Conservation (phyloP, 2,888 invertebrate genomes). For the Prenolepis imparis region DNA sequence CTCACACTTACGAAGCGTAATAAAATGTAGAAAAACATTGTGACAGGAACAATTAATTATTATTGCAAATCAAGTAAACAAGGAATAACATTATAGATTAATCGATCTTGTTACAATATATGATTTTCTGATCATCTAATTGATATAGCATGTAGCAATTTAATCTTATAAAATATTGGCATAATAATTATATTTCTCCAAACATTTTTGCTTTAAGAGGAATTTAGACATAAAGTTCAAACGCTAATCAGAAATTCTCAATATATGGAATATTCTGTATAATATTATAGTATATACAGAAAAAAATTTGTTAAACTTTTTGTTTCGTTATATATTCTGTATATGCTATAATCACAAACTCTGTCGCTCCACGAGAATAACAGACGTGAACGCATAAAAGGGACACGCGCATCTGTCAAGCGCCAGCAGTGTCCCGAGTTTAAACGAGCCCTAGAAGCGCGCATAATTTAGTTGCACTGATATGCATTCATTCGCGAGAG, state of each 20-base stretch:
- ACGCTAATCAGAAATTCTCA: neutral
- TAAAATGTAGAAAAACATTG: neutral
- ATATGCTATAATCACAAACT: conserved; percentile 15
- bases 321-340: neutral
- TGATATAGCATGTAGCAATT: neutral
- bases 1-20: neutral
- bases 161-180: neutral
- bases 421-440: conserved; percentile 14
- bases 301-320: conserved; percentile 5
- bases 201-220: too few species aligned
- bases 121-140: neutral
- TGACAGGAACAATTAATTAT: neutral
- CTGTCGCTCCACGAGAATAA: conserved; percentile 38
- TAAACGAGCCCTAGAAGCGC: conserved; percentile 47
- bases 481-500: conserved; percentile 51
- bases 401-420: conserved; percentile 39
- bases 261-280: neutral
- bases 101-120: neutral
- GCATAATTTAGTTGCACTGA: conserved; percentile 53
- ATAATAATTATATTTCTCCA: neutral
- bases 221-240: neutral
- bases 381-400: conserved; percentile 29
- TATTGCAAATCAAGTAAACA: neutral
- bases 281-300: neutral
- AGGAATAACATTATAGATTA: neutral